A percentile compares a stretch with the other conserved stretches of the same genome.
phyloP scores from a whole-genome alignment of 2,888 invertebrate species.

The Dione juno region DNA sequence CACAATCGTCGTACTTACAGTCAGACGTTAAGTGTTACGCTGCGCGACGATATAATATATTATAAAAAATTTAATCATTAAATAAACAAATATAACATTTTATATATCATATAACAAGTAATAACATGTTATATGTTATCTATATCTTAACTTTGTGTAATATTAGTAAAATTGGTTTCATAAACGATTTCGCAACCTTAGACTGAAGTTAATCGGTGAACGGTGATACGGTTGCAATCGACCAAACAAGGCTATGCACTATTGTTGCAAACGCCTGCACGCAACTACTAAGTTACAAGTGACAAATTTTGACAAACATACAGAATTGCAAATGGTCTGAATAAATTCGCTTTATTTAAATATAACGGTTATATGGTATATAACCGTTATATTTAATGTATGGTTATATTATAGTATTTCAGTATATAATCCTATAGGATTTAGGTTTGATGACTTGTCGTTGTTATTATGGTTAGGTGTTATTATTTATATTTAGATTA shows the following conservation, averaged over 20 bases:
- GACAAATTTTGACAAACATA: conserved; percentile 19
- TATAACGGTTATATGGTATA: not conserved
- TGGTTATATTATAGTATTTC: not conserved
- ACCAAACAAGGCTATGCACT: conserved; percentile 44
- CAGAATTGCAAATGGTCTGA: conserved; percentile 3
- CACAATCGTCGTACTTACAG: not conserved
- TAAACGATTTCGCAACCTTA: conserved; percentile 39
- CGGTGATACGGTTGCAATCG: conserved; percentile 41
- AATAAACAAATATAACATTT: no score
- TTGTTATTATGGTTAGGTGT: no score
- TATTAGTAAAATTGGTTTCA: conserved; percentile 34
- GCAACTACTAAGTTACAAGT: conserved; percentile 12
- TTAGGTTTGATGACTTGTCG: not conserved
- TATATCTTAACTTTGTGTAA: conserved; percentile 17
- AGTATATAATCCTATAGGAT: not conserved
- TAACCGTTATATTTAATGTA: no score
- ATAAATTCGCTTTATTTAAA: conserved; percentile 7
- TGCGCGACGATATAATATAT: not conserved
- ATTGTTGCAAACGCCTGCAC: conserved; percentile 37
- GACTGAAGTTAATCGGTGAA: conserved; percentile 45
- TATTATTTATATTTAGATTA: no score
- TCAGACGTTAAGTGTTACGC: not conserved
- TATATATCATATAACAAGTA: not conserved
- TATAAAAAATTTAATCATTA: no score
- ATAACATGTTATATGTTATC: conserved; percentile 12